Percentiles rank a stretch among this genome's conserved stretches.
Evolutionary conservation across 2,888 invertebrate species (phyloP).

Genomic region (Synergus laeviventris): DNA sequence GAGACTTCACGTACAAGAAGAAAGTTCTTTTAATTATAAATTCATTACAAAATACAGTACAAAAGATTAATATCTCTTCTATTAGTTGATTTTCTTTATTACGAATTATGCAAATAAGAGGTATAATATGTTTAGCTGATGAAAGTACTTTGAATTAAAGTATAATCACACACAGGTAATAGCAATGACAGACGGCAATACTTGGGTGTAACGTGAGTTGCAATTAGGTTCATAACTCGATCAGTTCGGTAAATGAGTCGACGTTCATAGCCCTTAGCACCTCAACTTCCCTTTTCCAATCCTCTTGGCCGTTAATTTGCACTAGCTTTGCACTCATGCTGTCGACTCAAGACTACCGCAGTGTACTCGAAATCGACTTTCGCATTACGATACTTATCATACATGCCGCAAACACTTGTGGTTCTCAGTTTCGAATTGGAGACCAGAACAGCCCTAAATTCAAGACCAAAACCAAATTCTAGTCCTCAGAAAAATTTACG

Average conservation of each 20-base stretch:
- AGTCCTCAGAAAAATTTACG: background rate
- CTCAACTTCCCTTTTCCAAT: background rate
- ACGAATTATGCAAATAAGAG: no score
- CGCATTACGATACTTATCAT: slow-evolving; percentile 51
- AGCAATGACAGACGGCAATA: background rate
- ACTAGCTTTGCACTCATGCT: slow-evolving; percentile 7
- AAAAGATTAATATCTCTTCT: no score
- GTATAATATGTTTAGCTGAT: no score
- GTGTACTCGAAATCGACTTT: slow-evolving; percentile 56
- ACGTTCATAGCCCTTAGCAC: slow-evolving; percentile 15
- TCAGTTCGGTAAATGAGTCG: slow-evolving; percentile 1
- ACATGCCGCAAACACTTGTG: slow-evolving; percentile 23
- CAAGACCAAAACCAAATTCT: background rate
- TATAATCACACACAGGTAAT: background rate
- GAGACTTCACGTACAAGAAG: no score
- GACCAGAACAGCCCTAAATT: background rate
- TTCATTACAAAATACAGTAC: no score
- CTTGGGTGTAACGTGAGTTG: background rate
- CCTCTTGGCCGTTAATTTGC: slow-evolving; percentile 29
- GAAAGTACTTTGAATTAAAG: no score
- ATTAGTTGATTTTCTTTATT: no score
- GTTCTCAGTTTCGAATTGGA: background rate
- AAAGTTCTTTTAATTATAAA: no score
- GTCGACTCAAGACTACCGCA: slow-evolving; percentile 43
- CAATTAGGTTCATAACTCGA: background rate